Percentiles rank a stretch among this genome's conserved stretches.
These are phyloP conservation scores for Mesochorus sp. DNA, from an alignment of 2,888 invertebrate genomes.

Conservation along the genomic window DNA sequence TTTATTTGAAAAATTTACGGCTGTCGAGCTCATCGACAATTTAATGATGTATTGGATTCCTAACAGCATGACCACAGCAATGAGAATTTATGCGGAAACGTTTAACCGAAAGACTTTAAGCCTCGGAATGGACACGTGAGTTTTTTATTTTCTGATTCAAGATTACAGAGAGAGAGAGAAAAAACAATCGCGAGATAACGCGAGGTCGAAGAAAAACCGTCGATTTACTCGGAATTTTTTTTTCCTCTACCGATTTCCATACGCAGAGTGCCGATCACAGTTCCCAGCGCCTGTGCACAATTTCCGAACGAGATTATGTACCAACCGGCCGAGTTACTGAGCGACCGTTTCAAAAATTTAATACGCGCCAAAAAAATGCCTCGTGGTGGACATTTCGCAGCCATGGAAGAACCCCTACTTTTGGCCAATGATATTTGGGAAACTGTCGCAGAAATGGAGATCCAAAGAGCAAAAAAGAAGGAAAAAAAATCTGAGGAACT, in stretches of 20 bases:
- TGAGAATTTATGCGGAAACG: conserved; percentile 86
- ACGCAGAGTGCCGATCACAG: conserved; percentile 69
- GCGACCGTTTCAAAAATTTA: conserved; percentile 75
- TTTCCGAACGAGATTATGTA: conserved; percentile 76
- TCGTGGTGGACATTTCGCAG: conserved; percentile 79
- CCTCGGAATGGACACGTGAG: conserved; percentile 81
- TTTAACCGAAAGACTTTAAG: conserved; percentile 78
- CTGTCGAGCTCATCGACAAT: conserved; percentile 83
- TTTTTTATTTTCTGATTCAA: conserved; percentile 43
- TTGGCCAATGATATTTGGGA: conserved; percentile 76
- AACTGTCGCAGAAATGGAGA: conserved; percentile 64
- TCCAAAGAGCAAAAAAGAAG: not conserved
- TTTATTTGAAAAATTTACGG: conserved; percentile 83
- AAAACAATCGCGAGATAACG: not conserved
- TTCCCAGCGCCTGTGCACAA: conserved; percentile 76
- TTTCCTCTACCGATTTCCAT: not conserved
- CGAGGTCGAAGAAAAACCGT: not conserved
- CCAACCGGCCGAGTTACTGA: conserved; percentile 68
- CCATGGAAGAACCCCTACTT: conserved; percentile 76
- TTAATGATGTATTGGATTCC: conserved; percentile 84
- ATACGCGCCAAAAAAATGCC: conserved; percentile 73
- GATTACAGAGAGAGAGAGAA: not conserved
- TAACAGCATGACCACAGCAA: conserved; percentile 83
- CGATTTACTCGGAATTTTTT: not conserved
- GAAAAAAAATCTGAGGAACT: not conserved